Conservation (phyloP, 1,140 invertebrate genomes). For the Pectinophora gossypiella region DNA sequence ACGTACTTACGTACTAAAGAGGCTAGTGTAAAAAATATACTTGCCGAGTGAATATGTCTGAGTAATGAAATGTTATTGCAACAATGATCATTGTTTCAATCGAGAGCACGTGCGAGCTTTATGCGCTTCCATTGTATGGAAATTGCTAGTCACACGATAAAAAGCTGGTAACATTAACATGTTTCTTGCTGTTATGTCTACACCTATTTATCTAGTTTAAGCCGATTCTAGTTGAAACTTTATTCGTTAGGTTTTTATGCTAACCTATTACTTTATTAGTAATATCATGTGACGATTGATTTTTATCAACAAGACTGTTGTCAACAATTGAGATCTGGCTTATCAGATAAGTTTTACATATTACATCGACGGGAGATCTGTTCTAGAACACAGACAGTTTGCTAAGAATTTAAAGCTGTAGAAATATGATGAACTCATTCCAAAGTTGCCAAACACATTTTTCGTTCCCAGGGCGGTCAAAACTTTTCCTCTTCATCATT, state of each 20-base stretch:
- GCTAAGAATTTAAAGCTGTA: too few species aligned
- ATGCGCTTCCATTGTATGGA: slow-evolving; percentile 55
- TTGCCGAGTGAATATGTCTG: slow-evolving; percentile 18
- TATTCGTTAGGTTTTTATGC: too few species aligned
- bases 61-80: slow-evolving; percentile 37
- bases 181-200: not conserved
- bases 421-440: too few species aligned
- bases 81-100: slow-evolving; percentile 59
- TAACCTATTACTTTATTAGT: too few species aligned
- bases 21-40: not conserved
- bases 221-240: too few species aligned
- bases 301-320: too few species aligned
- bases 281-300: too few species aligned
- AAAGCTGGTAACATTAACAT: not conserved
- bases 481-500: not conserved
- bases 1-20: not conserved
- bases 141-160: slow-evolving; percentile 34
- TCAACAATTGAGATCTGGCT: too few species aligned
- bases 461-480: not conserved
- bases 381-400: too few species aligned
- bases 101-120: slow-evolving; percentile 52
- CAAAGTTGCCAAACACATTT: not conserved
- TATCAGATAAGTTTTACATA: too few species aligned
- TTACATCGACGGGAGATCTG: too few species aligned
- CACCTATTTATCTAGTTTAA: too few species aligned